Conservation (phyloP, 1,140 invertebrate species). For the Lutraria rhynchaena region DNA sequence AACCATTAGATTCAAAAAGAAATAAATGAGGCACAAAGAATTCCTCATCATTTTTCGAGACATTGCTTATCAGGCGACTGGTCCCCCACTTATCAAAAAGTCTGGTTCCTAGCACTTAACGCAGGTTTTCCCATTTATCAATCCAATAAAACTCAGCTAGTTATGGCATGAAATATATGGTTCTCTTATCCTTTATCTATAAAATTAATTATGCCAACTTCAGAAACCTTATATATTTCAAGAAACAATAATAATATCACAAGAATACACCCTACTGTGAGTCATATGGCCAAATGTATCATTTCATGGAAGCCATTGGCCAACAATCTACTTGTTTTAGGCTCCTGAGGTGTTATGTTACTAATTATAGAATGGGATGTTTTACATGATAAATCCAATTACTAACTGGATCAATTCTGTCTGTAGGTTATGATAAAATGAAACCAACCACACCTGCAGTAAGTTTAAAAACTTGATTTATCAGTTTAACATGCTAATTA, state of each 20-base stretch:
- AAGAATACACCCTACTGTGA: slow-evolving; percentile 12
- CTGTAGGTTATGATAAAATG: no score
- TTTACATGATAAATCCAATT: no score
- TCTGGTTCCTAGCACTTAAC: background rate
- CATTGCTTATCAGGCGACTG: slow-evolving; percentile 36
- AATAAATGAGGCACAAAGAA: no score
- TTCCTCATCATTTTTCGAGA: no score
- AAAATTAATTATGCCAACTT: slow-evolving; percentile 51
- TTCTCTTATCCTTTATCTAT: slow-evolving; percentile 32
- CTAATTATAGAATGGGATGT: no score
- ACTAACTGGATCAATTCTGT: no score
- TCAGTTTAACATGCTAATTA: no score
- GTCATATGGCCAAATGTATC: slow-evolving; percentile 19
- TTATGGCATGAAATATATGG: slow-evolving; percentile 48
- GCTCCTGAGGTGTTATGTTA: no score
- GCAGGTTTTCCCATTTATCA: slow-evolving; percentile 14
- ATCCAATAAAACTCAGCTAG: slow-evolving; percentile 7
- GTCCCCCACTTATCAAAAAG: slow-evolving; percentile 26
- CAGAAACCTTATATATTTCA: slow-evolving; percentile 43
- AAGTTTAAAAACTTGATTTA: no score
- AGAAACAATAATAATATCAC: slow-evolving; percentile 38
- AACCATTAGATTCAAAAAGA: no score
- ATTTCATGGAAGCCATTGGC: background rate
- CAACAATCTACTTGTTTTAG: no score
- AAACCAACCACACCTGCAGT: no score